phyloP scores from a whole-genome alignment of 1,140 invertebrate species.

The Oryctes rhinoceros region DNA sequence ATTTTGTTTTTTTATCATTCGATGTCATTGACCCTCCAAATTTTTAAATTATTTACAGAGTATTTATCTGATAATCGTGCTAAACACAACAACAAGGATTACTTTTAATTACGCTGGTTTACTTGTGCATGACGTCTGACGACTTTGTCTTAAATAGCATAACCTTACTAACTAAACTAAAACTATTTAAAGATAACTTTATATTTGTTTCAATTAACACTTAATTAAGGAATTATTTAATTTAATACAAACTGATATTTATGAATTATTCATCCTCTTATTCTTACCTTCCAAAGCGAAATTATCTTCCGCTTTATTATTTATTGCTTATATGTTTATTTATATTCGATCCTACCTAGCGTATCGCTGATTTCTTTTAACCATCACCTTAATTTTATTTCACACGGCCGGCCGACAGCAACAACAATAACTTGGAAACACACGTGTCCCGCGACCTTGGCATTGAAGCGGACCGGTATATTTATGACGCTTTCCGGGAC shows the following conservation, averaged over 20 bases:
- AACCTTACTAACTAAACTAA: background rate
- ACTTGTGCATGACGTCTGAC: background rate
- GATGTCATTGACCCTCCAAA: slow-evolving; percentile 22
- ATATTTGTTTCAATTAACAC: no score
- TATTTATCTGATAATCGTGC: background rate
- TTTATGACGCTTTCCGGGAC: background rate
- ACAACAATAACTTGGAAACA: slow-evolving; percentile 13
- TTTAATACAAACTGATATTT: no score
- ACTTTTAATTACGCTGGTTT: background rate
- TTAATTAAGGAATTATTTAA: no score
- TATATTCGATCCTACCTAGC: no score
- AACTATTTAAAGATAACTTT: no score
- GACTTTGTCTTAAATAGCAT: background rate
- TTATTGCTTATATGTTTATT: no score
- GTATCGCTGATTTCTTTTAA: background rate
- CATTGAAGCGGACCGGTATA: slow-evolving; percentile 39
- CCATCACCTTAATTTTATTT: background rate
- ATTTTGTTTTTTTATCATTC: background rate
- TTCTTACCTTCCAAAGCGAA: no score
- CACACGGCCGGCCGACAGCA: background rate
- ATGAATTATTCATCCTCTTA: no score
- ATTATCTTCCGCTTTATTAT: no score
- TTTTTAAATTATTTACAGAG: background rate
- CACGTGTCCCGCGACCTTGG: slow-evolving; percentile 46
- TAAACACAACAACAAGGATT: background rate